phyloP scores from a whole-genome alignment of 2,113 vertebrate genomes.

The Oophaga pumilio region DNA sequence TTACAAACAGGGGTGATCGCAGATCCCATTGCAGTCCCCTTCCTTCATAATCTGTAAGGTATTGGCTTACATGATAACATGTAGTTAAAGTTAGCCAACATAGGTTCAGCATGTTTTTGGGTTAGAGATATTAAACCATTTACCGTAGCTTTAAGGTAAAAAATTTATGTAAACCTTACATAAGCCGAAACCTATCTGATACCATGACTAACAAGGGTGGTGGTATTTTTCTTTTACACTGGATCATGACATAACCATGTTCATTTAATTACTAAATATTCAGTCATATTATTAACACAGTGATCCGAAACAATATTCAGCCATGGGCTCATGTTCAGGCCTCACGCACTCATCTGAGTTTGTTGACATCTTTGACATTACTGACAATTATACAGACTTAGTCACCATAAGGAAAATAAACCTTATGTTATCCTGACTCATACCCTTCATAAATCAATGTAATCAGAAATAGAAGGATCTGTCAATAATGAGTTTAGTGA shows the following conservation, averaged over 20 bases:
- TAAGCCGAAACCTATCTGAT: neutral
- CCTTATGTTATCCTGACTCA: conserved; percentile 1
- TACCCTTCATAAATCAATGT: conserved; percentile 8
- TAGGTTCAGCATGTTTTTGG: neutral
- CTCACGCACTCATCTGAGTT: neutral
- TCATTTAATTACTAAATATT: neutral
- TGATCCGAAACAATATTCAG: neutral
- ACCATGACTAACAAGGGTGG: neutral
- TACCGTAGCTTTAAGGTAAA: too few relatives aligned
- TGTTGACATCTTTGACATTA: neutral
- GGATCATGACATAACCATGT: neutral
- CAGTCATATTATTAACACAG: neutral
- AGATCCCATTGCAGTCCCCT: neutral
- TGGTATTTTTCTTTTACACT: neutral
- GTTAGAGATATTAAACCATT: too few relatives aligned
- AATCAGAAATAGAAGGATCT: neutral
- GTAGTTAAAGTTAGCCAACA: neutral
- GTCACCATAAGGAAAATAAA: conserved; percentile 8
- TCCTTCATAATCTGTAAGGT: neutral
- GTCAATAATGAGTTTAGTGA: neutral
- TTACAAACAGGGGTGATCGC: neutral
- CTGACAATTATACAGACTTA: neutral
- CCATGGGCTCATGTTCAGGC: neutral
- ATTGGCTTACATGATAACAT: neutral
- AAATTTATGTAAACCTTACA: neutral